Evolutionary conservation across 2,888 invertebrate species (phyloP), one percentile per base, ranked within the genome.

Genomic region (Ichneumon xanthorius): DNA sequence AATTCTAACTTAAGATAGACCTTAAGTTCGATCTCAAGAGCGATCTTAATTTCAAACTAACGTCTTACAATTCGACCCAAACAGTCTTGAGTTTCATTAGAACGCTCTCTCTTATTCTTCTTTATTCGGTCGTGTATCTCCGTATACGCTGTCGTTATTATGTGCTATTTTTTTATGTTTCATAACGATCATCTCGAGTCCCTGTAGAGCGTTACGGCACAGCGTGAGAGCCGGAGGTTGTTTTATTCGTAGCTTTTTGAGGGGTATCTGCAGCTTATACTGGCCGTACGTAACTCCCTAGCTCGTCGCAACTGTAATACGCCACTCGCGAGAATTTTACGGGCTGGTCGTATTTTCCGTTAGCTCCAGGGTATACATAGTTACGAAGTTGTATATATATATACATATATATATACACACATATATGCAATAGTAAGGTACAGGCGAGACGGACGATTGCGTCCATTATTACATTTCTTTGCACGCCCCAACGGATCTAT

Each of bases 381-480:
- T 48, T 50, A 63, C 72, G 22, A 9, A 68, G n/a, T 48, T 26
- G 40, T 61, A 2, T 11, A 58, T 22, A 58, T 22, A 58, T 22
- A 55, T 48, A 71, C 65, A 50, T 50, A 19, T 48, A 30, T 79
- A 61, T 71, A 30, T 0, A 40, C 2, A 40, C 40, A 40, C 40
- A 40, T 40, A 40, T 48, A 63, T 63, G 19, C 3, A 37, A 37
- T 19, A 14, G 16, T 30, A 11, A n/a, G 22, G 30, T 45, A 72
- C 55, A 73, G 72, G 72, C 67, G 72, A 67, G 37, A 72, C 72
- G 80, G 65, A 73, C 80, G 72, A 80, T 80, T 73, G 73, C 80
- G 67, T 73, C 80, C 80, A 80, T 80, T 80, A 80, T 73, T 80
- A 73, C 72, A 73, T 80, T 80, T 80, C 80, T 80, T 80, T 58